These are phyloP conservation scores for Drosophila setifemur DNA, from an alignment of 1,140 invertebrate species.

Conservation along the genomic window DNA sequence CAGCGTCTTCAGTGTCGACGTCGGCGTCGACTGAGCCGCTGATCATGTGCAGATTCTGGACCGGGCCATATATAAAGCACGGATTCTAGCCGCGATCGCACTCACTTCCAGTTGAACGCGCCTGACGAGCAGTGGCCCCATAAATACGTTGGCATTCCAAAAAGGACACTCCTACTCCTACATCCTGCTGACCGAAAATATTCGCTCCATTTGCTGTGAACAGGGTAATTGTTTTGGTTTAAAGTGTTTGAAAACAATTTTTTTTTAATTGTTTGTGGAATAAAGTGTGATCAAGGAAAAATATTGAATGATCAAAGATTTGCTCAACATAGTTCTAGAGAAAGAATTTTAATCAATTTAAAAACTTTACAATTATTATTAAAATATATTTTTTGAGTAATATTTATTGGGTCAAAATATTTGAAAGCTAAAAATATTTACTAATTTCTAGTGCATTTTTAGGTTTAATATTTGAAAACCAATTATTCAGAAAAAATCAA, in stretches of 20 bases:
- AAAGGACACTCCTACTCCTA: conserved; percentile 2
- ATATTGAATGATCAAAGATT: too few relatives aligned
- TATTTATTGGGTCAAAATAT: too few relatives aligned
- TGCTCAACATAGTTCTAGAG: too few relatives aligned
- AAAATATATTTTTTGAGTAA: too few relatives aligned
- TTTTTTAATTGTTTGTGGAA: too few relatives aligned
- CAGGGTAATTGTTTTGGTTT: not conserved
- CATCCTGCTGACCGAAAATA: conserved; percentile 3
- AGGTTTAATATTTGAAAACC: too few relatives aligned
- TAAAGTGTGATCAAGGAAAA: not conserved
- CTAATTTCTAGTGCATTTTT: too few relatives aligned
- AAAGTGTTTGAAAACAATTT: not conserved
- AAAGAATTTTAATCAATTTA: too few relatives aligned
- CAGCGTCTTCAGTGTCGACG: conserved; percentile 30
- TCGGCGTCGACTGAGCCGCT: conserved; percentile 21
- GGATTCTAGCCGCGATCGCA: conserved; percentile 54
- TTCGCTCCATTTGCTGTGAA: not conserved
- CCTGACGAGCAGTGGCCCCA: conserved; percentile 17
- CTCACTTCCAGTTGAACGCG: conserved; percentile 58
- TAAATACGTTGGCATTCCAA: not conserved
- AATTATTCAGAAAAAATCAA: too few relatives aligned
- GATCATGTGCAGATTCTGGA: conserved; percentile 62
- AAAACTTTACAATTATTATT: too few relatives aligned
- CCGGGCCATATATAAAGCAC: conserved; percentile 64
- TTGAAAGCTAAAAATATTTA: too few relatives aligned